These are phyloP conservation scores for Crypturellus undulatus DNA, from an alignment of 2,113 vertebrate species.

Conservation along the genomic window DNA sequence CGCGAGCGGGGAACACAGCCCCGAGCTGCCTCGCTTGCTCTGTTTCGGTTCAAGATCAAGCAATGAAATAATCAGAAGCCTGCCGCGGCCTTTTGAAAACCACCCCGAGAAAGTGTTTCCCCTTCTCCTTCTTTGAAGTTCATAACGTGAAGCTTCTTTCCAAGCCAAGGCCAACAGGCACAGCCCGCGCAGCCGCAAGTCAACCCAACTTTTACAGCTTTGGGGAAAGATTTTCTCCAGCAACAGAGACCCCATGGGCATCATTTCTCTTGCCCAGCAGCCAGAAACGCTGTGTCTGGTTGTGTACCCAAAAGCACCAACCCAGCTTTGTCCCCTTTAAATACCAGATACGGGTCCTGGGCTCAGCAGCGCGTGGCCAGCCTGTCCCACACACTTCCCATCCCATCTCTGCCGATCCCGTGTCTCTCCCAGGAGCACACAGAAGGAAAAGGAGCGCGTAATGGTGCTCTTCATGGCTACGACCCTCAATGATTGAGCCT, in stretches of 20 bases:
- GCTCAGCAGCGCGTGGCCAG: background rate
- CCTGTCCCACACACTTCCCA: fast-evolving
- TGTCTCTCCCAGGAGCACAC: background rate
- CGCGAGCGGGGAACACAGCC: background rate
- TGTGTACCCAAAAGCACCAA: background rate
- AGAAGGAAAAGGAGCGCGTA: background rate
- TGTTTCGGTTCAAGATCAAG: background rate
- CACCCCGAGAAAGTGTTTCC: background rate
- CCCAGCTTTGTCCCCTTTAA: background rate
- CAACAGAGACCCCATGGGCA: background rate
- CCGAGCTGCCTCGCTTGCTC: conserved; percentile 24
- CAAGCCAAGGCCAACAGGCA: background rate
- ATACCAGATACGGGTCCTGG: fast-evolving
- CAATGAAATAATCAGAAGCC: background rate
- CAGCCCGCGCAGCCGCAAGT: background rate
- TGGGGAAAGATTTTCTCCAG: background rate
- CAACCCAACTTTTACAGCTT: background rate
- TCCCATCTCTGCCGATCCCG: background rate
- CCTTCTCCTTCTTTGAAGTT: background rate
- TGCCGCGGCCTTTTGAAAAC: background rate
- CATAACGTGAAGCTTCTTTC: background rate
- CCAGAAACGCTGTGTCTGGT: fast-evolving
- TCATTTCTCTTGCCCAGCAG: fast-evolving
- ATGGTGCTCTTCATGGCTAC: background rate
- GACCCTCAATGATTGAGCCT: fast-evolving